Base-by-base conservation (phyloP, 1,140 invertebrate species). In the Phymorhynchus buccinoides region DNA sequence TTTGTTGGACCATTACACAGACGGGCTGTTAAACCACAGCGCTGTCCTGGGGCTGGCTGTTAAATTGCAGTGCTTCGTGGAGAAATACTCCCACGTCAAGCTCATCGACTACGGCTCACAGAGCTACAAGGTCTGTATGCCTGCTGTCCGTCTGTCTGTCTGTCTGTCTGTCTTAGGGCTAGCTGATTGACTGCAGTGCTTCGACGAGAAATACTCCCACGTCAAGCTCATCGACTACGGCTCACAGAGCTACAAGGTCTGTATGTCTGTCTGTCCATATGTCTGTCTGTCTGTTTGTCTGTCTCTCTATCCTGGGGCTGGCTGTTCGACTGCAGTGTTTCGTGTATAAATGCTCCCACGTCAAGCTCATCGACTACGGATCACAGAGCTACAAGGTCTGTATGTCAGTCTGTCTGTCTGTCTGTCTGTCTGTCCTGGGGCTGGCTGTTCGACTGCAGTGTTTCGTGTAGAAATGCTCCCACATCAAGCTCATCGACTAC, bases 251-350 rank as follows among this genome's bases (percentile, higher is more conserved):
- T 88, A 86, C 80, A 86, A 85, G 84, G 87, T 88, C 80, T n/a
- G 48, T 52, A 9, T 52, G 0, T 52, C 0, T 52, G 48, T 52
- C 48, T 52, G 48, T 52, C 48, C 22, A 18, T 52, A 9, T 52
- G 48, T 52, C 48, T 52, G 48, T 1, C 48, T 52, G 48, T 52
- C 48, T 52, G 0, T 52, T 18, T 52, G 0, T 52, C 48, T 52
- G 0, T 52, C 48, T 52, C 48, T 52, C 48, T 52, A 9, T 52
- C 48, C 22, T 88, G 68, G 86, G 86, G 1, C 80, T 90, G 48
- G 89, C 88, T 22, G 80, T 88, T 9, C 78, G 87, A n/a, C 86
- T 89, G 7, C 85, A 89, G 41, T 89, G 88, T 83, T 79, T 90
- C 41, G 87, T 87, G 12, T 79, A 87, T 35, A 88, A 86, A 44